Percentiles rank a stretch among this genome's conserved stretches.
These are phyloP conservation scores for Diloba caeruleocephala DNA, from an alignment of 2,888 invertebrate genomes.

Conservation along the genomic window DNA sequence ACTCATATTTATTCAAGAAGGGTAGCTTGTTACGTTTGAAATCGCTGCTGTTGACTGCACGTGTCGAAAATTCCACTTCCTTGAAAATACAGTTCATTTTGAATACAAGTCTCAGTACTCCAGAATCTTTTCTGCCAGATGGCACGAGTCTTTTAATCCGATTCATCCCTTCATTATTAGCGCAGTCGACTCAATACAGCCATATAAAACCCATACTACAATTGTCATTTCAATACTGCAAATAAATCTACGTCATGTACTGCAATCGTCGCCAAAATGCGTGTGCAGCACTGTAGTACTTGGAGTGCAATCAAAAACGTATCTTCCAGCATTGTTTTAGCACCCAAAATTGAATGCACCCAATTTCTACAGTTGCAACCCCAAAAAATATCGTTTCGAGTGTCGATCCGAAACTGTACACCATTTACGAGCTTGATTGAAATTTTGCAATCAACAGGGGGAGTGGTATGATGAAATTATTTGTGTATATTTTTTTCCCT, in stretches of 20 bases:
- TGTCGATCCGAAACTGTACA: conserved; percentile 85
- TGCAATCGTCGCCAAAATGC: conserved; percentile 75
- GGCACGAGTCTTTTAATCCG: conserved; percentile 70
- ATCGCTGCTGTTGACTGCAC: conserved; percentile 37
- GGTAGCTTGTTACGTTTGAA: conserved; percentile 49
- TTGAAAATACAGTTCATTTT: conserved; percentile 25
- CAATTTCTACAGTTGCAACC: conserved; percentile 68
- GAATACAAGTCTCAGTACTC: conserved; percentile 25
- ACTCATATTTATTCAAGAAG: conserved; percentile 58
- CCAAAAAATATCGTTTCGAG: conserved; percentile 84
- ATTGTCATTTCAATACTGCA: conserved; percentile 83
- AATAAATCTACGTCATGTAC: conserved; percentile 86
- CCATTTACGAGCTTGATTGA: conserved; percentile 88
- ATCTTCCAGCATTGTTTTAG: conserved; percentile 49
- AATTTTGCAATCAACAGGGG: conserved; percentile 88
- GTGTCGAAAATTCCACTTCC: conserved; percentile 34
- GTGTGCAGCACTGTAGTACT: conserved; percentile 54
- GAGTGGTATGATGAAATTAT: conserved; percentile 86
- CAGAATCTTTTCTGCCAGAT: conserved; percentile 64
- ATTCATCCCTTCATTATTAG: conserved; percentile 81
- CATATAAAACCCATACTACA: conserved; percentile 78
- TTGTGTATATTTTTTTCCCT: conserved; percentile 86
- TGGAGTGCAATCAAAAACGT: conserved; percentile 41
- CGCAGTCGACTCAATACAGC: conserved; percentile 66
- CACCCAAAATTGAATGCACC: conserved; percentile 50